These are phyloP conservation scores for Neosilurus mollespiculum DNA, from an alignment of 2,797 vertebrate genomes.

Conservation along the genomic window DNA sequence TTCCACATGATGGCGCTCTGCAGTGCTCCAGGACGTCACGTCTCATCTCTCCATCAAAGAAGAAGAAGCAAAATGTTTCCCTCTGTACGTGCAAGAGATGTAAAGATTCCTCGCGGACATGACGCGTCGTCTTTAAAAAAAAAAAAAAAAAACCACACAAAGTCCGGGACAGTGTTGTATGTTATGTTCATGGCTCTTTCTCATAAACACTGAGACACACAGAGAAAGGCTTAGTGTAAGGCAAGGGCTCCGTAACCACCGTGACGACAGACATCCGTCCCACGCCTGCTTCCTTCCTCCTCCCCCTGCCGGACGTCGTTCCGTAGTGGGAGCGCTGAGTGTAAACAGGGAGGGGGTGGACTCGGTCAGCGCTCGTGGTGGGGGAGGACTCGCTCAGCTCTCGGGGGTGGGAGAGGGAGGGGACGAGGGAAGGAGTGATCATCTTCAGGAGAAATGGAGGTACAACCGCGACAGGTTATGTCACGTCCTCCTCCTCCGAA, in stretches of 20 bases:
- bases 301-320: neutral
- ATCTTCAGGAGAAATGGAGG: constrained; percentile 20
- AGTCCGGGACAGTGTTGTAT: neutral
- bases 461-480: constrained; percentile 63
- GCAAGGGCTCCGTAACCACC: constrained; percentile 47
- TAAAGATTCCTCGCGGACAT: neutral
- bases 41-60: neutral
- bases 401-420: constrained; percentile 4
- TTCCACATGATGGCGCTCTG: constrained; percentile 2
- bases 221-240: constrained; percentile 53
- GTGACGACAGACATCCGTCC: constrained; percentile 17
- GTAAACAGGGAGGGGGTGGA: constrained; percentile 37
- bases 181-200: constrained; percentile 38
- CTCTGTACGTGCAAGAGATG: neutral
- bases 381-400: constrained; percentile 5
- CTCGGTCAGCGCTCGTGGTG: neutral
- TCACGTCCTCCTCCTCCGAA: constrained; percentile 88
- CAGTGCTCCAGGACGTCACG: neutral
- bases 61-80: neutral
- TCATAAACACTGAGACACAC: constrained; percentile 9
- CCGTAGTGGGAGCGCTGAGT: neutral
- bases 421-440: constrained; percentile 31
- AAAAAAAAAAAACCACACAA: neutral
- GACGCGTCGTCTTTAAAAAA: neutral
- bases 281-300: constrained; percentile 2